Evolutionary conservation across 2,797 vertebrate genomes (phyloP), one percentile per base, ranked within the genome.

Genomic region (Parauchenoglanis ngamensis): DNA sequence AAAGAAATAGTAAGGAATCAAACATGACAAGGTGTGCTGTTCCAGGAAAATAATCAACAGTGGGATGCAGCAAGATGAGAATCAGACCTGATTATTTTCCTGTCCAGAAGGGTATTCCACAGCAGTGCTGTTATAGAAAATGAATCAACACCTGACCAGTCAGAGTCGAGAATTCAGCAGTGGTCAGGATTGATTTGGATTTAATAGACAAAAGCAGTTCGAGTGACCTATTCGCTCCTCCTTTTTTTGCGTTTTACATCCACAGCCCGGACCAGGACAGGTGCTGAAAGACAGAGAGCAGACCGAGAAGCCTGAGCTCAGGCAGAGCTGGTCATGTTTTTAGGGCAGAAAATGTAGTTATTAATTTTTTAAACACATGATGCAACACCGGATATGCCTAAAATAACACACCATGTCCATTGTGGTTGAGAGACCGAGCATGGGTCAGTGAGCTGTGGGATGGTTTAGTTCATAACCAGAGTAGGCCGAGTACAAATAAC

Each of bases 231-330:
- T 86, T 75, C 46, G 40, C 52, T 72, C n/a, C 17, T 10, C 8
- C 17, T 40, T 8, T 0, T 40, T 40, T 10, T 19, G 6, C 2
- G 2, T 57, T 57, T 40, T 79, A 57, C 19, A 40, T 2, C 8
- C 31, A 23, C 19, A 76, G 28, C 1, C 78, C 67, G 77, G 54
- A 52, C 4, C 10, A 82, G 72, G 6, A 49, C 73, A 84, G 59
- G 59, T 76, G 59, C 70, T 44, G 70, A 83, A 78, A 65, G 78
- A 82, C 31, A 8, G 31, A 70, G 59, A 19, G 23, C 25, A 61
- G 78, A 31, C 70, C 23, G 67, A 61, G 40, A 82, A 8, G 46
- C 31, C 21, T 31, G 35, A 67, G 23, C 68, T 72, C 17, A 40
- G 31, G 40, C 10, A 25, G 21, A 52, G 17, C 46, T 54, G 49